phyloP scores from a whole-genome alignment of 2,797 vertebrate species.

The Alauda arvensis region DNA sequence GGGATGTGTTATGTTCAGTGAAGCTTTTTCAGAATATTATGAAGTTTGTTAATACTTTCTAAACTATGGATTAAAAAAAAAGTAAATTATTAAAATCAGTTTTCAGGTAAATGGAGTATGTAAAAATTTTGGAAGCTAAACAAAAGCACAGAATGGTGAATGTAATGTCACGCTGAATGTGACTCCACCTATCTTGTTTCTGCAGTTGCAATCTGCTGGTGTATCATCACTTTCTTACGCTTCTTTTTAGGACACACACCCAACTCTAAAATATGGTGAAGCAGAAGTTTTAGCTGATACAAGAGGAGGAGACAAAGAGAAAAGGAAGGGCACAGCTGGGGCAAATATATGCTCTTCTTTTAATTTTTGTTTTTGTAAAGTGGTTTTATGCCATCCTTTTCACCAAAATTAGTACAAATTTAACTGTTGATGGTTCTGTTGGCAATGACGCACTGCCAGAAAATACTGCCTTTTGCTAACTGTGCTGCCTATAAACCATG shows the following conservation, averaged over 20 bases:
- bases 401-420: background rate
- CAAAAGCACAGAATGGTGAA: background rate
- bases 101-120: background rate
- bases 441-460: background rate
- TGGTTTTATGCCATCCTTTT: background rate
- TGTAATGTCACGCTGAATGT: background rate
- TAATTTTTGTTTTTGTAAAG: background rate
- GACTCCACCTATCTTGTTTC: background rate
- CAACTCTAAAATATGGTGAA: background rate
- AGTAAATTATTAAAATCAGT: background rate
- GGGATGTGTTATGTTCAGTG: background rate
- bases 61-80: background rate
- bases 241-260: background rate
- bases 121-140: background rate
- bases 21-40: background rate
- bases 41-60: background rate
- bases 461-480: background rate
- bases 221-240: background rate
- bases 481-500: background rate
- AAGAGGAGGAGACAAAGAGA: background rate
- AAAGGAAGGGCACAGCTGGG: background rate
- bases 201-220: background rate
- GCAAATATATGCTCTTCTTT: background rate
- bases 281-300: background rate
- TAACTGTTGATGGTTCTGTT: background rate